phyloP scores from a whole-genome alignment of 1,140 invertebrate genomes.

The Paraescarpia echinospica region DNA sequence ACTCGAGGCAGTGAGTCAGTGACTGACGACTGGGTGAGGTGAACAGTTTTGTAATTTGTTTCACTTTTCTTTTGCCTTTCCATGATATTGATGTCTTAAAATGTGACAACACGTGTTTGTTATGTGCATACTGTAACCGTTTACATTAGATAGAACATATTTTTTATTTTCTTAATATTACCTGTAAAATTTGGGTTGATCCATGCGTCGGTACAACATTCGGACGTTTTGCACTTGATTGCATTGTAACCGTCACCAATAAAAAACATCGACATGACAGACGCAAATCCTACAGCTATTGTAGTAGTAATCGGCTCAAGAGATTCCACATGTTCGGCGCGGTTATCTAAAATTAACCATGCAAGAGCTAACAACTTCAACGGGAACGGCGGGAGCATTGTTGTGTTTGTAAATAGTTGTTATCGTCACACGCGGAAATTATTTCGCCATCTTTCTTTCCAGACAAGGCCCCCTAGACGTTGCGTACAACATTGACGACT shows the following conservation, averaged over 20 bases:
- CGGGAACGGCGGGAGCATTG: background rate
- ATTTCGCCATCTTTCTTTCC: background rate
- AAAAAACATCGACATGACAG: background rate
- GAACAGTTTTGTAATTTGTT: too few species aligned
- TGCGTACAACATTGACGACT: background rate
- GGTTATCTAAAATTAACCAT: background rate
- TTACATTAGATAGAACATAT: too few species aligned
- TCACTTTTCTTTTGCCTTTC: too few species aligned
- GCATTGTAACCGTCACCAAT: background rate
- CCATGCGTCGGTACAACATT: constrained; percentile 20
- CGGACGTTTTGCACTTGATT: constrained; percentile 1
- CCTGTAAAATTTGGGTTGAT: constrained; percentile 11
- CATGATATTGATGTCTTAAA: too few species aligned
- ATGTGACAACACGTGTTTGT: too few species aligned
- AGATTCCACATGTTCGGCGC: background rate
- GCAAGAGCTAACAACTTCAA: background rate
- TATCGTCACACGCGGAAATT: background rate
- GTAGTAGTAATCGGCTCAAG: background rate
- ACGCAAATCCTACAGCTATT: background rate
- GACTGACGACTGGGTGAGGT: too few species aligned
- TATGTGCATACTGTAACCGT: too few species aligned
- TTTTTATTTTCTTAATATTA: background rate
- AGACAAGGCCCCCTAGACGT: background rate
- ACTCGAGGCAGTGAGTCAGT: too few species aligned
- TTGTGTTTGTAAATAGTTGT: background rate